Conservation (phyloP, 2,888 invertebrate genomes). For the Bugulina stolonifera region DNA sequence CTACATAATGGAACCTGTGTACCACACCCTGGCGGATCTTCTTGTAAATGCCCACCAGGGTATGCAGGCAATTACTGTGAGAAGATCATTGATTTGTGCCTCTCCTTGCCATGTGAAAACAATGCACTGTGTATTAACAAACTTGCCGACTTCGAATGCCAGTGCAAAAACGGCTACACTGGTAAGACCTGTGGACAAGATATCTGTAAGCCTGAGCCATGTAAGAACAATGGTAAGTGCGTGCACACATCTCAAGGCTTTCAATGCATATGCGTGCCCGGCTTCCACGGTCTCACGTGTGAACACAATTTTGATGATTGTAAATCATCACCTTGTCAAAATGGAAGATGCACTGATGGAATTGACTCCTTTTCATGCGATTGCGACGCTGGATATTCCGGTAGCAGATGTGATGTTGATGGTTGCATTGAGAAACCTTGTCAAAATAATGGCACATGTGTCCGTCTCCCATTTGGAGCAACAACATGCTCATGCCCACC, state of each 20-base stretch:
- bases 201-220: background rate
- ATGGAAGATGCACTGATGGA: constrained; percentile 56
- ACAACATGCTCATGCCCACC: background rate
- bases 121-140: constrained; percentile 3
- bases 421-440: background rate
- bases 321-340: background rate
- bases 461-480: background rate
- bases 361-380: constrained; percentile 89
- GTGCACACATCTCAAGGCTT: background rate
- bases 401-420: constrained; percentile 76
- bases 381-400: constrained; percentile 80
- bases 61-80: background rate
- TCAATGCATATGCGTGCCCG: background rate
- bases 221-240: constrained; percentile 5
- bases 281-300: background rate
- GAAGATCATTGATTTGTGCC: background rate
- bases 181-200: background rate
- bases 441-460: constrained; percentile 1
- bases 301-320: background rate
- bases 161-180: background rate
- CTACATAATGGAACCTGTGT: background rate
- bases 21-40: background rate
- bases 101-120: background rate
- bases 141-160: constrained; percentile 3
- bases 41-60: background rate